A percentile compares a stretch with the other conserved stretches of the same genome.
Conservation (phyloP, 2,797 vertebrate genomes). For the Chaetodon trifasciatus region DNA sequence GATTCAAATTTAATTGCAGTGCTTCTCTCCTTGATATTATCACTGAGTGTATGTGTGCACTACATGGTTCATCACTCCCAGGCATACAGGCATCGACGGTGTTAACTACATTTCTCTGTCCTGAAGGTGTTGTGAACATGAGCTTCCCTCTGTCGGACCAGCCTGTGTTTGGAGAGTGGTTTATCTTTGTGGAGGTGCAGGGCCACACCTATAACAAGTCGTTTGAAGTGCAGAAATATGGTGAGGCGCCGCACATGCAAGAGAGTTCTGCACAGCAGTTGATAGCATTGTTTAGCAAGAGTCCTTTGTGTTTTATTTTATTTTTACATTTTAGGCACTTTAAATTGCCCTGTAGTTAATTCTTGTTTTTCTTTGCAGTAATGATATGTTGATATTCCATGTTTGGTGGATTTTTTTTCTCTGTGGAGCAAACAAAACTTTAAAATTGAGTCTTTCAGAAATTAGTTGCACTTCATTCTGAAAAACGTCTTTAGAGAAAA, state of each 20-base stretch:
- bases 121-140: slow-evolving; percentile 91
- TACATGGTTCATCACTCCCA: neutral
- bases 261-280: neutral
- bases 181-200: slow-evolving; percentile 92
- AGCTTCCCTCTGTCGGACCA: slow-evolving; percentile 95
- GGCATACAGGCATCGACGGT: neutral
- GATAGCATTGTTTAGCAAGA: neutral
- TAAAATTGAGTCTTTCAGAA: too few species aligned
- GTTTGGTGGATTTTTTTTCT: neutral
- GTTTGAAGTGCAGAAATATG: slow-evolving; percentile 96
- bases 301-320: neutral
- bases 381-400: neutral
- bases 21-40: neutral
- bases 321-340: neutral
- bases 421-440: neutral
- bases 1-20: neutral
- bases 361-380: too few species aligned
- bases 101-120: slow-evolving; percentile 21
- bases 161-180: slow-evolving; percentile 94
- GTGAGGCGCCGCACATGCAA: slow-evolving; percentile 79
- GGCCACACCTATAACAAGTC: slow-evolving; percentile 94
- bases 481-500: too few species aligned
- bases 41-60: neutral
- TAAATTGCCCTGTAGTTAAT: too few species aligned
- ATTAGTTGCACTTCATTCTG: too few species aligned